Base-by-base conservation (phyloP, 1,140 invertebrate genomes). In the Drosophila pectinifera region DNA sequence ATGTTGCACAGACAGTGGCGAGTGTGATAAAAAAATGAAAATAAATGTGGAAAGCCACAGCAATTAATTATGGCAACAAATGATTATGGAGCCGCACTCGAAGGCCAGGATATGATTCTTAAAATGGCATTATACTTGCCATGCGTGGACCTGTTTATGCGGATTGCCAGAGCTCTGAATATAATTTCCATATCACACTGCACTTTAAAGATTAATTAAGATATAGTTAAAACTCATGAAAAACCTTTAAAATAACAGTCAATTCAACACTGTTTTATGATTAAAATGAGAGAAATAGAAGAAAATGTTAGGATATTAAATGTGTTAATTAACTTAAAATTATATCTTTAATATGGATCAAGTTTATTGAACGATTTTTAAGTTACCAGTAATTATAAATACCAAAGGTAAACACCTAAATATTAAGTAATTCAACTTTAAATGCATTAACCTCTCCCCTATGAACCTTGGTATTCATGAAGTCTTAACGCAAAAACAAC, bases 11-110 rank as follows among this genome's bases (percentile, higher is more conserved):
- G 59, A 69, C 51, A 77, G 46, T 34, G 18, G 39, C 20, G 64
- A 58, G 56, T 58, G 55, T 39, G 48, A 45, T 53, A 74, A 78
- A 75, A 70, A 58, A 43, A 45, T 49, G 5, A 46, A 43, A 34
- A 59, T 24, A 68, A 74, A 58, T 59, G 63, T 43, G 69, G 67
- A 73, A 78, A 78, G 73, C 80, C 84, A 80, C 55, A 73, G 84
- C 77, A 88, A 88, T 88, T 88, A 88, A 89, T 88, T 89, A 89
- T 89, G 77, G 81, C 73, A 83, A 89, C 84, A 88, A 88, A 89
- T 79, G 84, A 88, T 88, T 89, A 88, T 88, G 83, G 64, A 56
- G 73, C 64, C 56, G 78, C 61, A 78, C 80, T 89, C 75, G 38
- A 78, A 80, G 73, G 49, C 54, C 61, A 67, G 72, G 54, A 55